Evolutionary conservation across 2,797 vertebrate genomes (phyloP).

Genomic region (Schizothorax lantsangensis): DNA sequence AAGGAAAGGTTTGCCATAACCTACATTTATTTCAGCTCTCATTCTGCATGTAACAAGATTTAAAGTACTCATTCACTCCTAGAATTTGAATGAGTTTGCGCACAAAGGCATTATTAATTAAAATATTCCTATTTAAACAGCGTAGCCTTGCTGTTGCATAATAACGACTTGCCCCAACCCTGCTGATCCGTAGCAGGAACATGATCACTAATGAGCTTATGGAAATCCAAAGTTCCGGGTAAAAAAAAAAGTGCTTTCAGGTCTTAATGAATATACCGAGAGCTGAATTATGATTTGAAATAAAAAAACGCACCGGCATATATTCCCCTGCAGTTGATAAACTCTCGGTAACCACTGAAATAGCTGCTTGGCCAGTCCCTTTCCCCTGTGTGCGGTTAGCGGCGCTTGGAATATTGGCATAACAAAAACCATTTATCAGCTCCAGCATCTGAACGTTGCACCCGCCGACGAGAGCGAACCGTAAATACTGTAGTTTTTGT

Average conservation of each 20-base stretch:
- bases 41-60: conserved; percentile 61
- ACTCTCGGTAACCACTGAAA: conserved; percentile 47
- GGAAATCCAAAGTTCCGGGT: conserved; percentile 68
- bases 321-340: conserved; percentile 48
- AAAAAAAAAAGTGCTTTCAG: conserved; percentile 66
- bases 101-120: conserved; percentile 71
- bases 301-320: conserved; percentile 40
- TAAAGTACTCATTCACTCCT: conserved; percentile 60
- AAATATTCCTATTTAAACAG: conserved; percentile 71
- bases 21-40: conserved; percentile 56
- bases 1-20: conserved; percentile 48
- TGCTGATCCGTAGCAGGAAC: conserved; percentile 67
- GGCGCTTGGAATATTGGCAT: conserved; percentile 28
- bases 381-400: conserved; percentile 22
- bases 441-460: conserved; percentile 22
- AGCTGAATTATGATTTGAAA: conserved; percentile 61
- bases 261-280: conserved; percentile 67
- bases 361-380: conserved; percentile 20
- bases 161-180: conserved; percentile 69
- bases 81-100: conserved; percentile 65
- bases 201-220: conserved; percentile 76
- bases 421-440: conserved; percentile 38
- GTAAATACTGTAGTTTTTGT: conserved; percentile 39
- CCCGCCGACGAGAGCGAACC: conserved; percentile 2
- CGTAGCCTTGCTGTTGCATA: conserved; percentile 67